A percentile compares a stretch with the other conserved stretches of the same genome.
Evolutionary conservation across 2,797 vertebrate genomes (phyloP).

Genomic region (Syngnathus acus): DNA sequence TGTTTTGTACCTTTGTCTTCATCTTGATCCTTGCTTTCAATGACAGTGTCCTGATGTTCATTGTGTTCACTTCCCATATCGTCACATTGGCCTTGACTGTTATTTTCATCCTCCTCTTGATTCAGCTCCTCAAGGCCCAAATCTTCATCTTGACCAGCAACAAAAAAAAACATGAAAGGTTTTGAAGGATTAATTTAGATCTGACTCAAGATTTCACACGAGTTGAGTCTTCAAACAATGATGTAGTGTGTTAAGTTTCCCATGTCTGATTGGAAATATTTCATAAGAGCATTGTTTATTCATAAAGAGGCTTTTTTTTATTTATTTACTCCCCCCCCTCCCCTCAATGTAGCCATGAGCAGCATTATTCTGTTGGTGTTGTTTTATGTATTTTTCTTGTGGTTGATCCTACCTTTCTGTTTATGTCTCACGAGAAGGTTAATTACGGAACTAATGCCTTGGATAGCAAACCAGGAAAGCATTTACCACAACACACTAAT

Average conservation of each 20-base stretch:
- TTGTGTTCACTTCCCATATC: slow-evolving; percentile 4
- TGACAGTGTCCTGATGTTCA: slow-evolving; percentile 18
- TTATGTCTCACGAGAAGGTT: slow-evolving; percentile 48
- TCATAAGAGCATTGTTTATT: slow-evolving; percentile 18
- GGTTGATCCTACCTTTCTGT: slow-evolving; percentile 30
- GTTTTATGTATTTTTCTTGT: slow-evolving; percentile 10
- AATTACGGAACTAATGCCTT: slow-evolving; percentile 50
- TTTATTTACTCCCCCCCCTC: background rate
- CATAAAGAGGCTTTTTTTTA: slow-evolving; percentile 12
- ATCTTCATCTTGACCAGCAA: slow-evolving; percentile 40
- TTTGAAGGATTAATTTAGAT: background rate
- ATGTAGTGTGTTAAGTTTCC: background rate
- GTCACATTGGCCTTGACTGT: slow-evolving; percentile 28
- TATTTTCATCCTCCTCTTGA: slow-evolving; percentile 26
- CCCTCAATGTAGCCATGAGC: slow-evolving; percentile 14
- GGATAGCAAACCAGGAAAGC: slow-evolving; percentile 38
- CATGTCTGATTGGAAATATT: slow-evolving; percentile 10
- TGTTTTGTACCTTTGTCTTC: slow-evolving; percentile 37
- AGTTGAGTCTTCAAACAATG: slow-evolving; percentile 17
- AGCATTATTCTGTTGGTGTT: slow-evolving; percentile 28
- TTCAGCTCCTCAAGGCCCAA: slow-evolving; percentile 23
- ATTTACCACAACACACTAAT: slow-evolving; percentile 38
- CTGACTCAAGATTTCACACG: background rate
- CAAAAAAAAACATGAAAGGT: slow-evolving; percentile 10
- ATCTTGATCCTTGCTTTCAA: slow-evolving; percentile 19